Evolutionary conservation across 2,888 invertebrate genomes (phyloP).

Genomic region (Apotomis betuletana): DNA sequence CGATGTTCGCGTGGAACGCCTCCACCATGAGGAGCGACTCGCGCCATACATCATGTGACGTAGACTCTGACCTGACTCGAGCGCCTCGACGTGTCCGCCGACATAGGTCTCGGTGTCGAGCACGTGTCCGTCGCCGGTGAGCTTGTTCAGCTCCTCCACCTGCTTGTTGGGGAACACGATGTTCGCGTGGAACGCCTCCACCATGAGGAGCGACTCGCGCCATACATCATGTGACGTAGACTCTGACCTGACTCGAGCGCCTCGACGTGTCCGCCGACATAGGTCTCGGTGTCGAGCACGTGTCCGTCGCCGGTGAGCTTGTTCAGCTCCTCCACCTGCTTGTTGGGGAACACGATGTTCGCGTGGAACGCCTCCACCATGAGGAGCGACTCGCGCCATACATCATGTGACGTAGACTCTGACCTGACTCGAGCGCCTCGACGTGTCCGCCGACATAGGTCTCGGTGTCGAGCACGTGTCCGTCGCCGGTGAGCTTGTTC

Average conservation of each 20-base stretch:
- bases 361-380: conserved; percentile 99
- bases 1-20: conserved; percentile 97
- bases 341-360: conserved; percentile 98
- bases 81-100: conserved; percentile 99
- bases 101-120: conserved; percentile 99
- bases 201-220: conserved; percentile 99
- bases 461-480: conserved; percentile 97
- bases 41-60: no score
- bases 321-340: conserved; percentile 92
- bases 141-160: conserved; percentile 91
- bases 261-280: conserved; percentile 99
- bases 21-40: conserved; percentile 99
- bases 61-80: conserved; percentile 92
- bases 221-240: no score
- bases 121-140: conserved; percentile 96
- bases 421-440: conserved; percentile 97
- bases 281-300: conserved; percentile 97
- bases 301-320: conserved; percentile 97
- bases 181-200: conserved; percentile 97
- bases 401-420: no score
- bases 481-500: conserved; percentile 95
- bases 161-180: conserved; percentile 99
- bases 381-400: conserved; percentile 96
- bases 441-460: conserved; percentile 99
- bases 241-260: conserved; percentile 93